Base-by-base conservation (phyloP, 2,888 invertebrate genomes). In the Caenorhabditis virilis region DNA sequence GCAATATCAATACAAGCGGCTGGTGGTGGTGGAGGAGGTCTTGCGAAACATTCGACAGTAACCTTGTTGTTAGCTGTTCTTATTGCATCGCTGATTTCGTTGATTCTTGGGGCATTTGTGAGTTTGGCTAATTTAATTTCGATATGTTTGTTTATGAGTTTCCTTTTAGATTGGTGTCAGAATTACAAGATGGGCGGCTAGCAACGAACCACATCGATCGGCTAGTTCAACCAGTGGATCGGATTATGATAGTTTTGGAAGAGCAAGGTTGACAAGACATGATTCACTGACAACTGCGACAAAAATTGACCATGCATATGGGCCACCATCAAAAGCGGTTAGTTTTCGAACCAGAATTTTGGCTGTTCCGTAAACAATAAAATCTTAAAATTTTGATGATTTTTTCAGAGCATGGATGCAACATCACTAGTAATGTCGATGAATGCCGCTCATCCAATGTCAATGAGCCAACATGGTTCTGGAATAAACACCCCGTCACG, bases 211-310 rank as follows among this genome's bases (percentile, higher is more conserved):
- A n/a, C 74, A 74, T 43, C 69, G 69, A 23, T 72, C 74, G 9
- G 72, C 76, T 2, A 71, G 73, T 35, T 70, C 70, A 1, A 73
- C 72, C 9, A 64, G 66, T n/a, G 72, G 72, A 4, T 74, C 74
- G 15, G 76, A 76, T 39, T 74, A 74, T 46, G 73, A 73, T 45
- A 69, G 66, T 36, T 74, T 67, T 54, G 76, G 74, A 16, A 42
- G 72, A 51, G 74, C 76, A 15, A 41, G 74, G 20, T 36, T 74
- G 38, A 74, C 76, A 1, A 42, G 81, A n/a, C 80, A 81, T 51
- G 81, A 81, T 48, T 78, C 79, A n/a, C 47, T 80, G 41, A 79
- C 77, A 15, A 73, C 78, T 2, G 61, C 69, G 9, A 52, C 74
- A 13, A 78, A 76, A 41, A 54, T 78, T 6, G 74, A 76, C 41